Evolutionary conservation across 2,797 vertebrate species (phyloP).

Genomic region (Bucorvus abyssinicus): DNA sequence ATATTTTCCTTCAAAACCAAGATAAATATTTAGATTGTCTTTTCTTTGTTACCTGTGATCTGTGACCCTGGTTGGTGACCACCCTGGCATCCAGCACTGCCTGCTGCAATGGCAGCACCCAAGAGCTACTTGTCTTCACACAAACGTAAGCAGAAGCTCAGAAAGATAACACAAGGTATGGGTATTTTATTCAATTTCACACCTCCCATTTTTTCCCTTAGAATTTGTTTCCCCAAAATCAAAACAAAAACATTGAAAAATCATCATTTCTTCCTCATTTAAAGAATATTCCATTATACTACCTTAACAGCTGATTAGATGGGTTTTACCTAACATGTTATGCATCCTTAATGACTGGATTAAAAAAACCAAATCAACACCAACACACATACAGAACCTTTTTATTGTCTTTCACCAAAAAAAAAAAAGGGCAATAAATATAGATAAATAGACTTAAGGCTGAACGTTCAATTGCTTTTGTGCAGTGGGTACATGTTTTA

Average conservation of each 20-base stretch:
- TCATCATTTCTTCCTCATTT: not conserved
- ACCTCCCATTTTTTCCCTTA: not conserved
- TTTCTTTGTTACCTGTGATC: not conserved
- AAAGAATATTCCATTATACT: not conserved
- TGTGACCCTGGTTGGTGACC: accelerated
- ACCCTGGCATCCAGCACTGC: not conserved
- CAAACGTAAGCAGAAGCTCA: not conserved
- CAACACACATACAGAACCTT: not conserved
- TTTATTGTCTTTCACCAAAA: not conserved
- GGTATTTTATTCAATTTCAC: not conserved
- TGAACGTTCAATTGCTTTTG: not conserved
- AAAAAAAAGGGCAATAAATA: not conserved
- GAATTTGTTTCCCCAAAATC: not conserved
- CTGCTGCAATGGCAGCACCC: not conserved
- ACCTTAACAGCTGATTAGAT: not conserved
- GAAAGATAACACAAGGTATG: not conserved
- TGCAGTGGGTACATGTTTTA: not conserved
- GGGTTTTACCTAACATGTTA: not conserved
- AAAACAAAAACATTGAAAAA: not conserved
- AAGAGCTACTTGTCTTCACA: not conserved
- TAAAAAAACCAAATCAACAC: not conserved
- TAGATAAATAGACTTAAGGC: not conserved
- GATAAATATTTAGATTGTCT: not conserved
- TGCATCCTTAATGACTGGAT: not conserved
- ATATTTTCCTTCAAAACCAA: not conserved